Percentiles rank a stretch among this genome's conserved stretches.
These are phyloP conservation scores for Periparus ater DNA, from an alignment of 2,797 vertebrate genomes.

Conservation along the genomic window DNA sequence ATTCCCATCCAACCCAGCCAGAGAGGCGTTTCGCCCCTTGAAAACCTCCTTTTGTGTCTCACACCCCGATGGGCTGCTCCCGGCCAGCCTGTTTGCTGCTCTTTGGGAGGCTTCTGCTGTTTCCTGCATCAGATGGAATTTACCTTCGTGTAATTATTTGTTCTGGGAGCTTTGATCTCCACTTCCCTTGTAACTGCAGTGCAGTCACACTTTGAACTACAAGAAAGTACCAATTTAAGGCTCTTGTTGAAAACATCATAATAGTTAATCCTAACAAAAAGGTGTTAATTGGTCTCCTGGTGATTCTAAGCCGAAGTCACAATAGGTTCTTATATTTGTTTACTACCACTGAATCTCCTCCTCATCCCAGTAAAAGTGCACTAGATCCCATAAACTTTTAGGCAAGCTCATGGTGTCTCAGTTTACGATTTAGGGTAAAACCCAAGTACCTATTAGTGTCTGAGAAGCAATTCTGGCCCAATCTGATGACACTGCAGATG, in stretches of 20 bases:
- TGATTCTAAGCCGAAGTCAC: slow-evolving; percentile 49
- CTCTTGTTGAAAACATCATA: slow-evolving; percentile 63
- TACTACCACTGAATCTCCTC: slow-evolving; percentile 46
- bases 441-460: background rate
- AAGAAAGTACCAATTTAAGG: slow-evolving; percentile 64
- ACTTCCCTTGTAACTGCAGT: slow-evolving; percentile 53
- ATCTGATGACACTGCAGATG: background rate
- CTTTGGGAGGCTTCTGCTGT: slow-evolving; percentile 44
- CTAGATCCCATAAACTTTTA: slow-evolving; percentile 7
- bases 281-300: slow-evolving; percentile 74
- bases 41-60: slow-evolving; percentile 35
- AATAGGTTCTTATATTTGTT: slow-evolving; percentile 59
- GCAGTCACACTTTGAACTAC: slow-evolving; percentile 66
- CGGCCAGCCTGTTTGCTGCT: slow-evolving; percentile 30
- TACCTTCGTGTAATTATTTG: slow-evolving; percentile 71
- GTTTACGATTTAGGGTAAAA: background rate
- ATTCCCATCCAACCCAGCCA: background rate
- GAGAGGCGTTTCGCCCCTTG: slow-evolving; percentile 12
- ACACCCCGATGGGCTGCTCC: slow-evolving; percentile 5
- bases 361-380: slow-evolving; percentile 2
- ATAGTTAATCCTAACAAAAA: slow-evolving; percentile 69
- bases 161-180: slow-evolving; percentile 74
- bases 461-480: background rate
- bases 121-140: slow-evolving; percentile 62
- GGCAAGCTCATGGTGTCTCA: background rate